Conservation (phyloP, 2,888 invertebrate genomes). For the Agrotis ipsilon region DNA sequence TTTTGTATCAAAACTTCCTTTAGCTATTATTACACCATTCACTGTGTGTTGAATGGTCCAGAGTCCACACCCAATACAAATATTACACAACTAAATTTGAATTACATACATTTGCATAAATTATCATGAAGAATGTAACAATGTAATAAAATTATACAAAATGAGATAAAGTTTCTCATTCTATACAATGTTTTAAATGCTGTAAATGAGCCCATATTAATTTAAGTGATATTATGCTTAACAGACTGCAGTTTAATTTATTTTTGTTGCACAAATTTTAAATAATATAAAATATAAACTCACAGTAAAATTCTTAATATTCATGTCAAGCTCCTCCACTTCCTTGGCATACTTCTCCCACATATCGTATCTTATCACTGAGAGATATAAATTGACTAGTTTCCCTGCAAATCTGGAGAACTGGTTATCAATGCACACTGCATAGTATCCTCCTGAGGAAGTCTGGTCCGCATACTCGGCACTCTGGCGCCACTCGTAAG, state of each 20-base stretch:
- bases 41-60: background rate
- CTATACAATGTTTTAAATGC: background rate
- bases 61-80: constrained; percentile 1
- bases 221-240: background rate
- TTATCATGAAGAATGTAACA: background rate
- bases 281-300: constrained; percentile 74
- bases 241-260: background rate
- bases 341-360: constrained; percentile 98
- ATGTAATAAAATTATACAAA: background rate
- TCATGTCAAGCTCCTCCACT: constrained; percentile 96
- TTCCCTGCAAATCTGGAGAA: constrained; percentile 97
- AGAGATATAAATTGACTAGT: constrained; percentile 96
- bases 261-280: background rate
- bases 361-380: constrained; percentile 97
- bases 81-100: background rate
- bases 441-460: constrained; percentile 96
- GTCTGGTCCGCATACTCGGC: constrained; percentile 97
- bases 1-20: background rate
- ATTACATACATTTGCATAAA: constrained; percentile 28
- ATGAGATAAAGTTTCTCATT: background rate
- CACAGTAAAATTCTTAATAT: constrained; percentile 97
- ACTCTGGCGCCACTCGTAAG: constrained; percentile 97
- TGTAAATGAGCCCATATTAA: background rate
- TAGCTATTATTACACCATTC: background rate
- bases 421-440: constrained; percentile 98